A percentile compares a stretch with the other conserved stretches of the same genome.
These are phyloP conservation scores for Drosophila athabasca DNA, from an alignment of 1,140 invertebrate genomes.

Conservation along the genomic window DNA sequence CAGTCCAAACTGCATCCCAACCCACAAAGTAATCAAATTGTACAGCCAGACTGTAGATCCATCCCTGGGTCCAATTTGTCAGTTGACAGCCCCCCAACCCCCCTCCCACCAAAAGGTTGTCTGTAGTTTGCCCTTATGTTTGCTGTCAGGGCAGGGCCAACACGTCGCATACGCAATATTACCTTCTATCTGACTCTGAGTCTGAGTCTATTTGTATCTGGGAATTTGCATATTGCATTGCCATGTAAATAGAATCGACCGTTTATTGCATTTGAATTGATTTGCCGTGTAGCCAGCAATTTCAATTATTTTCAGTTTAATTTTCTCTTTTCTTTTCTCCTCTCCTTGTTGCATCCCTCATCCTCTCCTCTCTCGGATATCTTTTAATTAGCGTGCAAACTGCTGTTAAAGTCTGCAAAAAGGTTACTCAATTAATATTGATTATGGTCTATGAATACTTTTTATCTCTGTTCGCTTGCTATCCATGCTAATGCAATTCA, in stretches of 20 bases:
- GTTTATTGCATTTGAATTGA: constrained; percentile 57
- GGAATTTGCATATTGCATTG: constrained; percentile 62
- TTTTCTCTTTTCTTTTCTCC: constrained; percentile 2
- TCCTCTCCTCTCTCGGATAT: constrained; percentile 10
- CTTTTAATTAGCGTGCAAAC: constrained; percentile 54
- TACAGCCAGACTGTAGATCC: constrained; percentile 23
- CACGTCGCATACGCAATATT: constrained; percentile 34
- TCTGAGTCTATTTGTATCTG: background rate
- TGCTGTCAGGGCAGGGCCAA: constrained; percentile 21
- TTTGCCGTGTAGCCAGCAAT: constrained; percentile 24
- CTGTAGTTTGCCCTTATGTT: constrained; percentile 11
- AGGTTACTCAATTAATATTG: constrained; percentile 68
- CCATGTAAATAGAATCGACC: constrained; percentile 60
- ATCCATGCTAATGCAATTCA: constrained; percentile 61
- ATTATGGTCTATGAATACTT: constrained; percentile 55
- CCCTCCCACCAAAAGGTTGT: constrained; percentile 1
- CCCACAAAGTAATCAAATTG: constrained; percentile 78
- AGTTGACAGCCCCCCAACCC: constrained; percentile 39
- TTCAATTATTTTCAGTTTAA: constrained; percentile 43
- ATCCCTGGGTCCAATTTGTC: constrained; percentile 43
- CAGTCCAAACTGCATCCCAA: constrained; percentile 14
- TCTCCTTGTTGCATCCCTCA: background rate
- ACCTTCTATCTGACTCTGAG: background rate
- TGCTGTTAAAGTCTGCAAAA: constrained; percentile 1
- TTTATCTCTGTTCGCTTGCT: constrained; percentile 19